Base-by-base conservation (phyloP, 2,888 invertebrate genomes). In the Callosobruchus maculatus region DNA sequence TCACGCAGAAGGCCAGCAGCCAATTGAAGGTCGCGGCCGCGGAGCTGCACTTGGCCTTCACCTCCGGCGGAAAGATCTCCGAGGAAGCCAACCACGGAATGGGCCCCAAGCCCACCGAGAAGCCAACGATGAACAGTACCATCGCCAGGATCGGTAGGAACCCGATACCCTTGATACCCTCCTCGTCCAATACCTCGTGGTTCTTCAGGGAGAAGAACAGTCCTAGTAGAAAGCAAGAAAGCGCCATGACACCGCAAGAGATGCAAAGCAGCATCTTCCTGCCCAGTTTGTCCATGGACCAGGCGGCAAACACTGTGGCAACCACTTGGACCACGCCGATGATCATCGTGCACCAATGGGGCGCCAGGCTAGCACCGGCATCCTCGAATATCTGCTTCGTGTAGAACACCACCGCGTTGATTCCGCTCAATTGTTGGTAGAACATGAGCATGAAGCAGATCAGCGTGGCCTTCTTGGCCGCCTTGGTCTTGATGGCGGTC, bases 11-110 rank as follows among this genome's bases (percentile, higher is more conserved):
- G 66, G 94, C 94, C 80, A 94, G 88, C 20, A 94, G 85, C 95
- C 96, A 96, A 85, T 95, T 96, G 72, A 94, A 90, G 0, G 95
- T 91, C n/a, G 95, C 94, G 0, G 95, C 94, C 20, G 94, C 91
- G 0, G 95, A 93, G 18, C 93, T 91, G 67, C 94, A 94, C 73
- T 93, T 89, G 0, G 92, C 93, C 84, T 94, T 95, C 74, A 95
- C 93, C 79, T 95, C 93, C 0, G 93, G 89, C 71, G 94, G 90
- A 85, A 97, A 94, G 18, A 97, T 88, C 85, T 97, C 97, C 0
- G 95, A 91, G 84, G 93, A 89, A 89, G 95, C 93, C 89, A 96
- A 90, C 95, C 95, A 95, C 0, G 97, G 96, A 70, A 97, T 94
- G 0, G 97, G 97, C 0, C 96, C 96, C 81, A 92, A 93, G 70